Base-by-base conservation (phyloP, 2,888 invertebrate species). In the Rhamphomyia laevipes region DNA sequence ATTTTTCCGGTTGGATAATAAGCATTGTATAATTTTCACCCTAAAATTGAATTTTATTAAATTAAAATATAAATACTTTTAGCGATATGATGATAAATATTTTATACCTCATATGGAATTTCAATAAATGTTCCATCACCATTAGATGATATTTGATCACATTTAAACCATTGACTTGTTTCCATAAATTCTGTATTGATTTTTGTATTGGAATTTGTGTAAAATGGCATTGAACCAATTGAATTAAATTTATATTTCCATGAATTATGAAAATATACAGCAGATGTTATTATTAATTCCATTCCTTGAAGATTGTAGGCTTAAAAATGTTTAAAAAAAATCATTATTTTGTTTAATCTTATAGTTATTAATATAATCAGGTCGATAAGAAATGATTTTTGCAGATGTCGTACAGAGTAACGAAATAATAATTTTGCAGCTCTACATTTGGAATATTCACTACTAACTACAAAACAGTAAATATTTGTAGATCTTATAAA, bases 181-280 rank as follows among this genome's bases (percentile, higher is more conserved):
- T 37, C 37, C 37, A 13, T 12, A 13, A 40, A 18, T 27, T 27
- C 23, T 7, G 23, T 27, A 27, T 27, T 27, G 9, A 27, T 7
- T 27, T 27, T 27, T 9, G 74, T 74, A 0, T 68, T 66, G 31
- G 68, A 72, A 7, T 75, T 74, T 23, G 73, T 72, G 59, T 76
- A 73, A 68, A 85, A 86, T 51, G 78, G 74, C 9, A 74, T 73
- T 1, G 67, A 55, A 43, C 38, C 16, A 3, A 53, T 46, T 3
- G 50, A 35, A 13, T 38, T 47, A 12, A 61, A 55, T 7, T 50
- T 42, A 48, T 53, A 55, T 30, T 56, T 57, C 61, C 61, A 61
- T 7, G 51, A 48, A n/a, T 58, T 59, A n/a, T 51, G 53, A 43
- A 60, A 61, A 47, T 56, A 61, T 1, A 59, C 51, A 7, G 61